phyloP scores from a whole-genome alignment of 2,797 vertebrate genomes.

The Myotis findleyi region DNA sequence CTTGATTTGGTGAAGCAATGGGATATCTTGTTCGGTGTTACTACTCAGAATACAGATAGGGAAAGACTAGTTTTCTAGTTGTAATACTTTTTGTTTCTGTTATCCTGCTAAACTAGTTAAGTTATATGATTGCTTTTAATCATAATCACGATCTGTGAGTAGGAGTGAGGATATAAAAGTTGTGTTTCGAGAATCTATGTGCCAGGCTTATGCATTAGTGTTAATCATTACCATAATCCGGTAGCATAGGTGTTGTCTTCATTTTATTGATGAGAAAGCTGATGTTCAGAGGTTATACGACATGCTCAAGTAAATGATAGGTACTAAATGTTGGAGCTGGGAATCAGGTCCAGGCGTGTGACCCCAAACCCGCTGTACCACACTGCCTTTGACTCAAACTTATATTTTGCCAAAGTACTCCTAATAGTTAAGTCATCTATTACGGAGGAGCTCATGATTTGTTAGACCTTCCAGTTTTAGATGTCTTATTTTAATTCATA shows the following conservation, averaged over 20 bases:
- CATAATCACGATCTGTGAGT: neutral
- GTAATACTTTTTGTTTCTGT: slow-evolving; percentile 16
- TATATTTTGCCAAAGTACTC: neutral
- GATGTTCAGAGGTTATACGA: slow-evolving; percentile 6
- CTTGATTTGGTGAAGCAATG: neutral
- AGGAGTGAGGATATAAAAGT: neutral
- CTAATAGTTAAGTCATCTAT: neutral
- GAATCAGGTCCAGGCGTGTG: neutral
- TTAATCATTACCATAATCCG: neutral
- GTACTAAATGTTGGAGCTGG: neutral
- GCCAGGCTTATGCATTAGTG: neutral
- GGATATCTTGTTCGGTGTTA: neutral
- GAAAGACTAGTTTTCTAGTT: slow-evolving; percentile 22
- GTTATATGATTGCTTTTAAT: neutral
- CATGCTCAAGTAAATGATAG: neutral
- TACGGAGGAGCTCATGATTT: slow-evolving; percentile 35
- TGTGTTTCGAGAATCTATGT: neutral
- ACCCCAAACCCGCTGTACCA: neutral
- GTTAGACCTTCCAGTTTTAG: slow-evolving; percentile 7
- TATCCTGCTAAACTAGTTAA: neutral
- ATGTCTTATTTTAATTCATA: slow-evolving; percentile 27
- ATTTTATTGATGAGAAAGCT: neutral
- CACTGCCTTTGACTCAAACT: neutral
- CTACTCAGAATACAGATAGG: neutral
- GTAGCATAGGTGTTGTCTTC: neutral